Evolutionary conservation across 2,888 invertebrate genomes (phyloP), one percentile per base, ranked within the genome.

Genomic region (Drosophila subquinaria): DNA sequence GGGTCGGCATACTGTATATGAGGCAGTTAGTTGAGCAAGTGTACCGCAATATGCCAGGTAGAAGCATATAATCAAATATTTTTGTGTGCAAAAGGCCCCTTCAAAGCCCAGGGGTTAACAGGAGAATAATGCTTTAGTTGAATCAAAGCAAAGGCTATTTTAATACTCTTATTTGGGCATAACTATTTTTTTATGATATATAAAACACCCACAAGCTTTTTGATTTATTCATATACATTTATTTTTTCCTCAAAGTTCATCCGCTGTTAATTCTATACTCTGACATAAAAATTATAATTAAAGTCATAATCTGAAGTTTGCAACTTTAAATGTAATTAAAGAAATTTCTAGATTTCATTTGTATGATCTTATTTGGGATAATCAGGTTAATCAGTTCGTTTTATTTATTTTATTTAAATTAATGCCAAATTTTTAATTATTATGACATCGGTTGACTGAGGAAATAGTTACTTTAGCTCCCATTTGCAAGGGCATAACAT

Each of bases 21-120:
- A 61, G 51, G 55, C 51, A 64, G 73, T 69, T 52, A 76, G 76
- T 55, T 66, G 80, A 62, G 55, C 62, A 61, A 73, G 33, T 55
- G 55, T 30, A 45, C 57, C 52, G 45, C 48, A 23, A 23, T 30
- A 38, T 3, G 60, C 42, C 40, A 71, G 78, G 74, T 74, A 53
- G 33, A 30, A 30, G 73, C 86, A 76, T 48, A 85, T 85, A 89
- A 85, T 89, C 84, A 89, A 89, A 88, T 87, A 82, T 79, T 76
- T 83, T 59, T 59, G 40, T 42, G 61, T 38, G 20, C 43, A 33
- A 23, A 30, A 40, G 42, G 65, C 55, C 13, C 27, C 20, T 33
- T 63, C 81, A 69, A 77, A 80, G 77, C 47, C 20, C 45, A 56
- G 42, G 43, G 50, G 57, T 43, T 40, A 48, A 15, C 27, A 23